Evolutionary conservation across 2,113 vertebrate genomes (phyloP).

Genomic region (Nothoprocta pentlandii): DNA sequence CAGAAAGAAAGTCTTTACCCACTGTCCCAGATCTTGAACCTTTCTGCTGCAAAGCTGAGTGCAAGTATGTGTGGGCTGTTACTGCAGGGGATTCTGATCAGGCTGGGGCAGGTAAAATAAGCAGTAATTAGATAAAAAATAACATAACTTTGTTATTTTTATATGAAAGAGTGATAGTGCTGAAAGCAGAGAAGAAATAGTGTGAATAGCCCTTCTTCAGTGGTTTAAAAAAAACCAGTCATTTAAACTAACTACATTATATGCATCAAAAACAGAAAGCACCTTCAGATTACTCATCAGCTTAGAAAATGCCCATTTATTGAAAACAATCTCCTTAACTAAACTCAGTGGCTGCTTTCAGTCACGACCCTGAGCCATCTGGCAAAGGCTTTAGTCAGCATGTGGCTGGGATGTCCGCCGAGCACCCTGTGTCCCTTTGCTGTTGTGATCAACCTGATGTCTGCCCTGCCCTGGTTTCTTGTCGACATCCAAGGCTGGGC

Average conservation of each 20-base stretch:
- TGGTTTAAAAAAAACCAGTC: not conserved
- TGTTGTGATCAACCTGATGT: not conserved
- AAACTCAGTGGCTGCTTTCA: not conserved
- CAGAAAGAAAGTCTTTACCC: not conserved
- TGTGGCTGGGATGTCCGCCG: not conserved
- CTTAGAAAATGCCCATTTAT: not conserved
- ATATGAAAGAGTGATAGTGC: not conserved
- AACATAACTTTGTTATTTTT: too few species aligned
- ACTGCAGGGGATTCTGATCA: not conserved
- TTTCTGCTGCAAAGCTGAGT: not conserved
- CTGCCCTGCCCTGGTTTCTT: not conserved
- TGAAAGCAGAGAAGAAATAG: not conserved
- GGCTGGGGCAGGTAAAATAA: not conserved
- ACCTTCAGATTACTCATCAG: not conserved
- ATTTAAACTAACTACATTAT: not conserved
- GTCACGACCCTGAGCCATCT: not conserved
- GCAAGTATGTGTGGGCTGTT: not conserved
- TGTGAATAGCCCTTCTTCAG: not conserved
- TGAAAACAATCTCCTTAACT: not conserved
- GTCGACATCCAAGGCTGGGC: not conserved
- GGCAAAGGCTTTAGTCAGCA: not conserved
- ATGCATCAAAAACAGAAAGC: not conserved
- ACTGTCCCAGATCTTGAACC: not conserved
- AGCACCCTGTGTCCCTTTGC: not conserved
- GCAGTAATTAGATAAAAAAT: conserved; percentile 11